These are phyloP conservation scores for Cynocephalus volans DNA, from an alignment of 2,113 vertebrate genomes.

Conservation along the genomic window DNA sequence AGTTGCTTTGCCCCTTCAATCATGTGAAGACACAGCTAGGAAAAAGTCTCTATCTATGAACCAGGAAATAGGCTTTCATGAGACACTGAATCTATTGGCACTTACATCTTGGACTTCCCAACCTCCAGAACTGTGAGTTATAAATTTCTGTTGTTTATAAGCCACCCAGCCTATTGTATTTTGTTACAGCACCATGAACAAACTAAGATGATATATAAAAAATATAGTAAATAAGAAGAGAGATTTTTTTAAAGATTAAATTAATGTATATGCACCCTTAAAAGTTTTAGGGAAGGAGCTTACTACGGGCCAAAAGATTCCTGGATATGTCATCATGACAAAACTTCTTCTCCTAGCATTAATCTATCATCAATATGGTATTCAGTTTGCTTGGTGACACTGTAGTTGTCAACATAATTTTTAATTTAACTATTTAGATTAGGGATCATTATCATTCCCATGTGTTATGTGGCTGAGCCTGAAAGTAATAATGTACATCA, in stretches of 20 bases:
- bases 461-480: neutral
- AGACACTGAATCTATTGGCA: neutral
- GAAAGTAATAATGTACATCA: slow-evolving; percentile 1
- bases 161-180: neutral
- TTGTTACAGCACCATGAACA: neutral
- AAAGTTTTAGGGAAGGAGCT: neutral
- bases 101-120: neutral
- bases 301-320: neutral
- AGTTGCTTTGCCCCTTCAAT: neutral
- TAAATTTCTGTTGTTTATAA: neutral
- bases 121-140: neutral
- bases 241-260: neutral
- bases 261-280: neutral
- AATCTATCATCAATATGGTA: neutral
- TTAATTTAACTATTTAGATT: slow-evolving; percentile 58
- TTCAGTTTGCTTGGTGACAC: neutral
- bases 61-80: neutral
- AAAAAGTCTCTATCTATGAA: neutral
- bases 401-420: neutral
- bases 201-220: neutral
- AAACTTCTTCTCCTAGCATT: neutral
- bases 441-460: neutral
- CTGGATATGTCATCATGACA: neutral
- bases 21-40: neutral
- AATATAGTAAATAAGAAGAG: neutral